These are phyloP conservation scores for Tenthredo amoena DNA, from an alignment of 2,888 invertebrate genomes.

Conservation along the genomic window DNA sequence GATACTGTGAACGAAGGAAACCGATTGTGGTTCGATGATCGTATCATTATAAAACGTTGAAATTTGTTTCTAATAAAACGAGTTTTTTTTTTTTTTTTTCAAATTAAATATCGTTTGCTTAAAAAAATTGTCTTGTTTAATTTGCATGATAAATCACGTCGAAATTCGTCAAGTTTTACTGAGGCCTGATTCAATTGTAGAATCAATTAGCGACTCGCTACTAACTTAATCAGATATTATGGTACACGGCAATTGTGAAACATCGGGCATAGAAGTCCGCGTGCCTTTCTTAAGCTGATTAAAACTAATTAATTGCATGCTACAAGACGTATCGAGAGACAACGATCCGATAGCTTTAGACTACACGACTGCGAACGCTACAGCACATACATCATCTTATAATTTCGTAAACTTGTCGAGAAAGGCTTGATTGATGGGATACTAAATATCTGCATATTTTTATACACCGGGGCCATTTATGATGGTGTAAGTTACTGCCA, in stretches of 20 bases:
- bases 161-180: not conserved
- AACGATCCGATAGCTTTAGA: not conserved
- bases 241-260: not conserved
- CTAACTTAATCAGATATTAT: not conserved
- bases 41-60: not conserved
- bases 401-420: constrained; percentile 21
- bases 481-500: not conserved
- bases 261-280: not conserved
- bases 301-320: constrained; percentile 39
- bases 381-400: not conserved
- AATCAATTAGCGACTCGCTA: not conserved
- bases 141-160: constrained; percentile 10
- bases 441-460: constrained; percentile 30
- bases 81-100: not conserved
- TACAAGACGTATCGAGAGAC: constrained; percentile 14
- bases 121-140: not conserved
- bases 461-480: not conserved
- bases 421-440: constrained; percentile 26
- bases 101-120: not conserved
- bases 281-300: constrained; percentile 27
- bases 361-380: not conserved
- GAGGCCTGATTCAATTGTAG: not conserved
- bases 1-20: constrained; percentile 49
- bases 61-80: too few relatives aligned
- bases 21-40: not conserved